phyloP scores from a whole-genome alignment of 2,797 vertebrate genomes.

The Acipenser transmontanus region DNA sequence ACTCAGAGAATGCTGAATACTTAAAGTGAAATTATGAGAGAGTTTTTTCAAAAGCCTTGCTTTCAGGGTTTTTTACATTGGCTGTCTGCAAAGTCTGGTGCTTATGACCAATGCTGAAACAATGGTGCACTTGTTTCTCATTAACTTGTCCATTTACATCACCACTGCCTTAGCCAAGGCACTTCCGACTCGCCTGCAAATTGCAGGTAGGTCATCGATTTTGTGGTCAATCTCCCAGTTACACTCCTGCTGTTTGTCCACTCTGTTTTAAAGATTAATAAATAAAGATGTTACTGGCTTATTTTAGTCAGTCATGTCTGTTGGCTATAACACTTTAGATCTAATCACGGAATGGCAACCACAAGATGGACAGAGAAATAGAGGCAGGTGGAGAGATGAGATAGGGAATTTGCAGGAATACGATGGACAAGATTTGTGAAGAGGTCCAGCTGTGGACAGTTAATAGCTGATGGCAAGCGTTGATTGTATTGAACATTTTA shows the following conservation, averaged over 20 bases:
- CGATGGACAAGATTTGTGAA: constrained; percentile 56
- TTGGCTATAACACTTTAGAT: constrained; percentile 58
- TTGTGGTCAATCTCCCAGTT: background rate
- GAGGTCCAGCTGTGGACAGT: constrained; percentile 52
- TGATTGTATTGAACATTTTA: constrained; percentile 64
- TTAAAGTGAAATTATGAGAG: no score
- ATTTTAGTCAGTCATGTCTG: constrained; percentile 55
- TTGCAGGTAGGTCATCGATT: background rate
- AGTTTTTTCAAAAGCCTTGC: no score
- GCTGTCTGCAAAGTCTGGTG: no score
- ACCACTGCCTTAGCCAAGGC: no score
- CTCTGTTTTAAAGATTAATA: constrained; percentile 52
- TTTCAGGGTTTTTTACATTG: no score
- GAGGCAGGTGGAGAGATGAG: constrained; percentile 68
- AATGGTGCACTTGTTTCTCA: no score
- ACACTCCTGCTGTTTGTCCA: constrained; percentile 33
- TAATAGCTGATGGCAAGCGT: constrained; percentile 63
- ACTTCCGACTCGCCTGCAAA: no score
- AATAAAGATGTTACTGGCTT: constrained; percentile 59
- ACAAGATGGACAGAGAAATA: constrained; percentile 58
- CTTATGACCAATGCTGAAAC: no score
- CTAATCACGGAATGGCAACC: constrained; percentile 47
- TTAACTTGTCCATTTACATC: no score
- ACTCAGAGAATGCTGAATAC: no score
- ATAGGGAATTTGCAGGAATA: constrained; percentile 61